phyloP scores from a whole-genome alignment of 2,797 vertebrate species.

The Stomatorhinus walkeri region DNA sequence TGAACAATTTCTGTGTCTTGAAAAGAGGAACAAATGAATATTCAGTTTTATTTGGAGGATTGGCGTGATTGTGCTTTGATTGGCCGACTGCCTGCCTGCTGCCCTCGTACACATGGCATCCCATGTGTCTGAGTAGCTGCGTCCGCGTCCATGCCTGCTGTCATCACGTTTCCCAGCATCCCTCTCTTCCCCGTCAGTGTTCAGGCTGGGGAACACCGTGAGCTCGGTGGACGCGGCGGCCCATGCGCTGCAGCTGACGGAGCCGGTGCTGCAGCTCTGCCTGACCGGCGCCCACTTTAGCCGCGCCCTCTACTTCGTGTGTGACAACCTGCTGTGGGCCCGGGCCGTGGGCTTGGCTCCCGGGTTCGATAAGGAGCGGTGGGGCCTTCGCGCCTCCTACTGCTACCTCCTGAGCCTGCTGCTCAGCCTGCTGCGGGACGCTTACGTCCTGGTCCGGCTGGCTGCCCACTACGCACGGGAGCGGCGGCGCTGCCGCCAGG shows the following conservation, averaged over 20 bases:
- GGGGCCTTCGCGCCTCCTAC: constrained; percentile 67
- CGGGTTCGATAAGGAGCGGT: constrained; percentile 64
- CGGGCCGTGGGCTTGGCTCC: constrained; percentile 61
- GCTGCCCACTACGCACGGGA: constrained; percentile 58
- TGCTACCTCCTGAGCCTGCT: constrained; percentile 75
- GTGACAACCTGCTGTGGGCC: constrained; percentile 80
- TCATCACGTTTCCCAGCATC: not conserved
- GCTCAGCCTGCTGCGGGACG: constrained; percentile 68
- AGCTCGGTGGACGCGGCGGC: constrained; percentile 75
- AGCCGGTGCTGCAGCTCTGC: constrained; percentile 70
- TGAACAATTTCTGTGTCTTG: not conserved
- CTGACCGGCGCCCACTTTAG: constrained; percentile 73
- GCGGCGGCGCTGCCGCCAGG: constrained; percentile 41
- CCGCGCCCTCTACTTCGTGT: constrained; percentile 79
- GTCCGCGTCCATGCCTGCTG: not conserved
- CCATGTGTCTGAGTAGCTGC: not conserved
- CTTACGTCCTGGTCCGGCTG: constrained; percentile 66
- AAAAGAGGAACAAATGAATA: not conserved
- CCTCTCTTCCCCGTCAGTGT: constrained; percentile 64
- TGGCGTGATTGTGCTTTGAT: not conserved
- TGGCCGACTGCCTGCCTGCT: not conserved
- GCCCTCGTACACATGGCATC: not conserved
- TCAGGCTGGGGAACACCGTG: constrained; percentile 79
- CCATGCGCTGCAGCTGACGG: constrained; percentile 59
- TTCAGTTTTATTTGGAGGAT: not conserved